These are phyloP conservation scores for Coleophora flavipennella DNA, from an alignment of 2,888 invertebrate species.

Conservation along the genomic window DNA sequence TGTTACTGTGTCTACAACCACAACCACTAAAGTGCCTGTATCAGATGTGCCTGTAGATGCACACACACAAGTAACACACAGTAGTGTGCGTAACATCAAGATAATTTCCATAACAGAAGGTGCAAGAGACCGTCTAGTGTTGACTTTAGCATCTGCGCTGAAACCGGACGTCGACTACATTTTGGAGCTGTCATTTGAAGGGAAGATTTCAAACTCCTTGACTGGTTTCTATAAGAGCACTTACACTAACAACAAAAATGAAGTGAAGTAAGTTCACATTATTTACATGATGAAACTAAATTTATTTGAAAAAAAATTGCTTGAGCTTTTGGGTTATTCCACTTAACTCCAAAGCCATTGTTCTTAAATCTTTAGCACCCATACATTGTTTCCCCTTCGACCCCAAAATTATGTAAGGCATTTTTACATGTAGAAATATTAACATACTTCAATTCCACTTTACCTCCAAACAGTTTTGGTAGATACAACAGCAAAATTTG, in stretches of 20 bases:
- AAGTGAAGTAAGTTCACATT: constrained; percentile 47
- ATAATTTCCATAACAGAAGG: constrained; percentile 39
- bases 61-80: constrained; percentile 44
- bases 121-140: constrained; percentile 46
- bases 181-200: constrained; percentile 67
- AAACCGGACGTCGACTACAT: constrained; percentile 66
- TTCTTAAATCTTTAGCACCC: too few relatives aligned
- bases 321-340: too few relatives aligned
- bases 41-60: constrained; percentile 21
- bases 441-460: too few relatives aligned
- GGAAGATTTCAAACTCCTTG: constrained; percentile 71
- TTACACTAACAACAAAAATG: constrained; percentile 61
- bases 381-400: too few relatives aligned
- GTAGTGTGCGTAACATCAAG: constrained; percentile 44
- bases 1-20: constrained; percentile 13
- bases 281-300: too few relatives aligned
- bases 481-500: too few relatives aligned
- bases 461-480: too few relatives aligned
- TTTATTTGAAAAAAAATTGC: too few relatives aligned
- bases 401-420: too few relatives aligned
- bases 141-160: constrained; percentile 45
- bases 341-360: too few relatives aligned
- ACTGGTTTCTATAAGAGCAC: constrained; percentile 79
- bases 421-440: too few relatives aligned
- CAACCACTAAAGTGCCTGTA: constrained; percentile 10